Evolutionary conservation across 2,113 vertebrate species (phyloP).

Genomic region (Microcebus griseorufus): DNA sequence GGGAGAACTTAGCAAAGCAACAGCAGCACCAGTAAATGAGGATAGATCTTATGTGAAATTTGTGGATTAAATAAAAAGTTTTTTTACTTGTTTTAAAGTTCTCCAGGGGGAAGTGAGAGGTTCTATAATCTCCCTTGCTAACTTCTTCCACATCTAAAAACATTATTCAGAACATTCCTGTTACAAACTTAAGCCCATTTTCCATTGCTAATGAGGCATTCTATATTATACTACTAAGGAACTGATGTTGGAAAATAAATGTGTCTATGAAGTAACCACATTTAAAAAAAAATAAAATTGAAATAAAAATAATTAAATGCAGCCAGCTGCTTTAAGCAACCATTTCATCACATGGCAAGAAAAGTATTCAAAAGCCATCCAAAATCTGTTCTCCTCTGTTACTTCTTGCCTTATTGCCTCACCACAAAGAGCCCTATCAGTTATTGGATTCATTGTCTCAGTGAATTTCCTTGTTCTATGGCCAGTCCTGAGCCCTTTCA

Average conservation of each 20-base stretch:
- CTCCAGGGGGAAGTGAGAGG: slow-evolving; percentile 38
- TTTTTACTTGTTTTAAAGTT: slow-evolving; percentile 54
- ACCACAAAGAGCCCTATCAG: slow-evolving; percentile 13
- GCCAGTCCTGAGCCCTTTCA: background rate
- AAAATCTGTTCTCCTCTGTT: slow-evolving; percentile 67
- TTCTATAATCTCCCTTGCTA: slow-evolving; percentile 66
- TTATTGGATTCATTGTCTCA: slow-evolving; percentile 3
- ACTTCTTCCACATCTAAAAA: slow-evolving; percentile 75
- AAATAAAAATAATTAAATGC: slow-evolving; percentile 79
- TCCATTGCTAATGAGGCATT: slow-evolving; percentile 79
- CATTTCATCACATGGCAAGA: slow-evolving; percentile 71
- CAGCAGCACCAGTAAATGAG: background rate
- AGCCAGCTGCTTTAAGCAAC: slow-evolving; percentile 71
- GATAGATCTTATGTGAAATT: background rate
- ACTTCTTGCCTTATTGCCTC: slow-evolving; percentile 58
- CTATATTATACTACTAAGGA: slow-evolving; percentile 72
- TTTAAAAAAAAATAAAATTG: slow-evolving; percentile 73
- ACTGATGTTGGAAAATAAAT: slow-evolving; percentile 76
- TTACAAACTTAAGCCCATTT: slow-evolving; percentile 70
- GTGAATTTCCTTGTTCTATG: background rate
- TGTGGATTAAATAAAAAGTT: slow-evolving; percentile 40
- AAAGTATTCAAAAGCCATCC: slow-evolving; percentile 70
- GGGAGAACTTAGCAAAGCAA: background rate
- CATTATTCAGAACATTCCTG: slow-evolving; percentile 77
- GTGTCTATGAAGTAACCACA: slow-evolving; percentile 78